Conservation (phyloP, 2,797 vertebrate genomes). For the Tarsius wallacei region DNA sequence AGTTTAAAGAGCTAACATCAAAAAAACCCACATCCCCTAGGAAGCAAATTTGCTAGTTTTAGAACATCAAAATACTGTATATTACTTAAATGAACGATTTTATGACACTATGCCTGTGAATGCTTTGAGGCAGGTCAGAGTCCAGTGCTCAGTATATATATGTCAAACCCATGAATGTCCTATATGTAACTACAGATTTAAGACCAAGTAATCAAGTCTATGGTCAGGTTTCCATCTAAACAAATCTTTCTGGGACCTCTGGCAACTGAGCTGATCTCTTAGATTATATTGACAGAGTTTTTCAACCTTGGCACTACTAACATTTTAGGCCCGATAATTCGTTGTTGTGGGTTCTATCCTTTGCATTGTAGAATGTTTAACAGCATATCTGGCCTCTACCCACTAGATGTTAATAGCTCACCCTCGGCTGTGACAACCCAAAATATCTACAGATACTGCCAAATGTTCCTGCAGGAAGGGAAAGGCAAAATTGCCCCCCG, state of each 20-base stretch:
- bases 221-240: background rate
- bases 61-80: background rate
- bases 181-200: slow-evolving; percentile 28
- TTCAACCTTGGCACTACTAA: background rate
- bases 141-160: slow-evolving; percentile 2
- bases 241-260: slow-evolving; percentile 47
- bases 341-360: slow-evolving; percentile 32
- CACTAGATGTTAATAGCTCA: background rate
- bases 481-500: background rate
- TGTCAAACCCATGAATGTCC: slow-evolving; percentile 19
- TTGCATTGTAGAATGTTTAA: slow-evolving; percentile 31
- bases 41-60: slow-evolving; percentile 70
- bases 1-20: slow-evolving; percentile 47
- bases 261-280: slow-evolving; percentile 28
- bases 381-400: slow-evolving; percentile 21
- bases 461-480: background rate
- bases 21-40: background rate
- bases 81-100: slow-evolving; percentile 40
- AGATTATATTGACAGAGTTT: background rate
- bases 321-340: slow-evolving; percentile 39
- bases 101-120: slow-evolving; percentile 21
- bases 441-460: slow-evolving; percentile 13
- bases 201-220: slow-evolving; percentile 20
- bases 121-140: slow-evolving; percentile 39
- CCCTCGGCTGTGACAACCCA: background rate